phyloP scores from a whole-genome alignment of 2,888 invertebrate species.

The Andrena chrysosceles region DNA sequence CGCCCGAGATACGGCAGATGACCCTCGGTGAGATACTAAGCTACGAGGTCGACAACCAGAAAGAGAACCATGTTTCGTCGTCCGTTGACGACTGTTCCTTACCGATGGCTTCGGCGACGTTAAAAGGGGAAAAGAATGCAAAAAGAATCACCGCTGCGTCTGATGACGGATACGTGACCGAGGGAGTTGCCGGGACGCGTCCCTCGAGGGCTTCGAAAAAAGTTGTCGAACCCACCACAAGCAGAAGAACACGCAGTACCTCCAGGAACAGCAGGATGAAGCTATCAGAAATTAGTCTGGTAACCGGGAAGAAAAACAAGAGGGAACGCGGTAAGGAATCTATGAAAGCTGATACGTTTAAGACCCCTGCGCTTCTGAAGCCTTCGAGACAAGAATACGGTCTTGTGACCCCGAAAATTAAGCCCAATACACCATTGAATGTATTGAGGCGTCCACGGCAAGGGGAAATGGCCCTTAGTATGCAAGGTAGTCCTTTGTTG shows the following conservation, averaged over 20 bases:
- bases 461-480: slow-evolving; percentile 89
- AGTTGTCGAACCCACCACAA: slow-evolving; percentile 3
- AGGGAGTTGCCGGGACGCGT: slow-evolving; percentile 62
- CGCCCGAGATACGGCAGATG: slow-evolving; percentile 72
- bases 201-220: slow-evolving; percentile 52
- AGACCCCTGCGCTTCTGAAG: slow-evolving; percentile 72
- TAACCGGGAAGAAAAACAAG: slow-evolving; percentile 17
- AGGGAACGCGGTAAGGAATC: slow-evolving; percentile 23
- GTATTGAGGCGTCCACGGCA: slow-evolving; percentile 87
- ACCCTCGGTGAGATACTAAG: slow-evolving; percentile 71
- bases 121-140: slow-evolving; percentile 30
- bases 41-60: slow-evolving; percentile 36
- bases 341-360: slow-evolving; percentile 61
- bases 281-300: slow-evolving; percentile 45
- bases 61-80: slow-evolving; percentile 67
- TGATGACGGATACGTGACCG: slow-evolving; percentile 81
- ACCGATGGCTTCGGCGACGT: neutral
- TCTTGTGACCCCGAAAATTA: slow-evolving; percentile 85
- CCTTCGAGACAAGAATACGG: slow-evolving; percentile 50
- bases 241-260: slow-evolving; percentile 60
- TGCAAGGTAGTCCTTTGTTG: slow-evolving; percentile 89
- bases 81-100: slow-evolving; percentile 32
- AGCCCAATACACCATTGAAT: slow-evolving; percentile 88
- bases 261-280: slow-evolving; percentile 66
- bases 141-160: slow-evolving; percentile 74